Base-by-base conservation (phyloP, 1,140 invertebrate genomes). In the Drosophila tristis region DNA sequence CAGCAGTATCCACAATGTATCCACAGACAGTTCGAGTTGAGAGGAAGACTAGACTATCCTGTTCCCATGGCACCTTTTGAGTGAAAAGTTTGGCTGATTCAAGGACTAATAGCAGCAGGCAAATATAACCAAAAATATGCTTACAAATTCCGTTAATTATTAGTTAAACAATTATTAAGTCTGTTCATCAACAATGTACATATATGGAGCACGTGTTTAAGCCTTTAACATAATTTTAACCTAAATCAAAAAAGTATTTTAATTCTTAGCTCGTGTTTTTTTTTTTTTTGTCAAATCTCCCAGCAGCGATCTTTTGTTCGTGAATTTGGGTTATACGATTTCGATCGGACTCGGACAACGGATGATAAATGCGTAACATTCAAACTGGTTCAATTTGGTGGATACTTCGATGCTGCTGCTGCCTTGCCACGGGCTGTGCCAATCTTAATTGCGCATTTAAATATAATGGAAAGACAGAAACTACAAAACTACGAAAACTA, bases 401-500 rank as follows among this genome's bases (percentile, higher is more conserved):
- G 63, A 79, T 84, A 67, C 61, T 79, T 60, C 55, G 43, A 42
- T 74, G 62, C 59, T 71, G 15, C 13, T 77, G 50, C 16, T 16
- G 71, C 58, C 60, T 61, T 58, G 67, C 70, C 68, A 74, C 51
- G 68, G 64, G 63, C 78, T 74, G 71, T 87, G 84, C 82, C 82
- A 86, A 86, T 86, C 82, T 87, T 87, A 87, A 87, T 87, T 87
- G 82, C 82, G 82, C 82, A 87, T 87, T 87, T 87, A 87, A 82
- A 87, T 87, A 78, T 78, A 78, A 82, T 84, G 78, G 64, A 76
- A 74, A 81, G 67, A 65, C 57, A 63, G 71, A 60, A 73, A 71
- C 55, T 70, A 72, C 65, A 70, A 64, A 77, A 71, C 44, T 47
- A 63, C 44, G 65, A 65, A 35, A 45, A 64, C 62, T 49, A 42